Base-by-base conservation (phyloP, 2,797 vertebrate genomes). In the Triplophysa bombifrons region DNA sequence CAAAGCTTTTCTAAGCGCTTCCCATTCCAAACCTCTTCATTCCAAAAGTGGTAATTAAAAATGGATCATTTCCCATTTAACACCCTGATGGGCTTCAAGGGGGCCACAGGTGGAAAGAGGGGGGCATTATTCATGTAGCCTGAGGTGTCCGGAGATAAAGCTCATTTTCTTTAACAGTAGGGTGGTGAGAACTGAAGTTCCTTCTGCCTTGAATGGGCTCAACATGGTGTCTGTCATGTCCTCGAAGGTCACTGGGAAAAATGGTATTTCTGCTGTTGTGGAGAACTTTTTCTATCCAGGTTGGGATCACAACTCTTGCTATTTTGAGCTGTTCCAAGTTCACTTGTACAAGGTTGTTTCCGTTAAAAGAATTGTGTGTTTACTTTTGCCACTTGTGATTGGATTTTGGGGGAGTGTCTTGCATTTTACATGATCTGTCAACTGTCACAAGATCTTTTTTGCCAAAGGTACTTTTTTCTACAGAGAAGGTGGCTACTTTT, bases 221-320 rank as follows among this genome's bases (percentile, higher is more conserved):
- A 91, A 90, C 89, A 90, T 92, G 91, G 91, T 92, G 89, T 93
- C 91, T 91, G 91, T 91, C 92, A 86, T 93, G 93, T 93, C 91
- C 92, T 93, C 93, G 94, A 94, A 95, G 94, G 94, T 94, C 93
- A 94, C 90, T 83, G 68, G 90, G 93, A 93, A 93, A 94, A 93
- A 93, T 93, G 91, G 91, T 91, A 92, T 92, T 93, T 90, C 84
- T 90, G 90, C 90, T 90, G 91, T 90, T 90, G 91, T 92, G 90
- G 91, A 90, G 89, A 90, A 88, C 90, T 90, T 91, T 88, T 85
- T 88, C 85, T 84, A 87, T 87, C 83, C 86, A 84, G 88, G 87
- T 90, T 89, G 90, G 88, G 88, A 87, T 89, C 87, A 88, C 87
- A 91, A 86, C 87, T 85, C 78, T 84, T 89, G 87, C 90, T 91